A percentile compares a stretch with the other conserved stretches of the same genome.
Conservation (phyloP, 2,113 vertebrate genomes). For the Balaenoptera acutorostrata region DNA sequence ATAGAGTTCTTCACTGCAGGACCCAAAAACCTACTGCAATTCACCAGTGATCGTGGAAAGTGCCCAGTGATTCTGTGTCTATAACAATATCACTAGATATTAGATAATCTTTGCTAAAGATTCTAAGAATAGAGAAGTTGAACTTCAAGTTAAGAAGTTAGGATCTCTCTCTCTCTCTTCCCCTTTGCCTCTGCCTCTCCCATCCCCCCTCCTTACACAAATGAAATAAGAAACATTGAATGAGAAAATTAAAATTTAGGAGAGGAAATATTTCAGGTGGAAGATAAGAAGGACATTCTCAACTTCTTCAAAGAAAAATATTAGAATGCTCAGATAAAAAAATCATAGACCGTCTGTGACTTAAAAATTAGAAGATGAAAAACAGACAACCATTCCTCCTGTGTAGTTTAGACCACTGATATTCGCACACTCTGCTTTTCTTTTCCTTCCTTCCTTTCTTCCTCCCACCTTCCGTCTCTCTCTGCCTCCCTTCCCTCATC, state of each 20-base stretch:
- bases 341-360: not conserved
- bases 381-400: not conserved
- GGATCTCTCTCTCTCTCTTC: not conserved
- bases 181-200: not conserved
- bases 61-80: not conserved
- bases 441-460: not conserved
- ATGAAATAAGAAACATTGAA: not conserved
- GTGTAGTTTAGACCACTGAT: not conserved
- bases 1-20: slow-evolving; percentile 46
- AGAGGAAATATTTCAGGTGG: not conserved
- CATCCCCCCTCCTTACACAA: not conserved
- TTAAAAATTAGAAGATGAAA: not conserved
- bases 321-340: not conserved
- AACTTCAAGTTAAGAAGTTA: not conserved
- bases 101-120: not conserved
- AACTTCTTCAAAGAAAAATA: not conserved
- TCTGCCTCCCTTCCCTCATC: not conserved
- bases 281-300: not conserved
- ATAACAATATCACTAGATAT: not conserved
- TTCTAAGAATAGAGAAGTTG: not conserved
- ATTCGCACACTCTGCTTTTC: not conserved
- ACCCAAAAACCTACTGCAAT: slow-evolving; percentile 13
- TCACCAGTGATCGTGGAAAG: not conserved
- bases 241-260: not conserved
- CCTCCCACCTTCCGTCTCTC: not conserved